Conservation (phyloP, 2,888 invertebrate genomes). For the Drosophila setosimentum region DNA sequence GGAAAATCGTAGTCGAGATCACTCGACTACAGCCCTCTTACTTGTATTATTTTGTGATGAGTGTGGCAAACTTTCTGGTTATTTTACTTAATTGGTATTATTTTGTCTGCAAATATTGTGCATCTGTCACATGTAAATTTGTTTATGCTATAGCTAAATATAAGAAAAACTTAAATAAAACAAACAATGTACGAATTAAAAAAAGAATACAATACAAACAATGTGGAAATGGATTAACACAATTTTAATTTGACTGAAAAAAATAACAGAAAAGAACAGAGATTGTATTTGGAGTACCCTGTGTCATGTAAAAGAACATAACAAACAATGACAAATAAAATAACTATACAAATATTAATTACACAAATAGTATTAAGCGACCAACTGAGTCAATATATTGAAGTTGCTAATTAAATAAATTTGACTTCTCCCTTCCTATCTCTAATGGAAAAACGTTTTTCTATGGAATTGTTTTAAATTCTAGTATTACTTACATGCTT, state of each 20-base stretch:
- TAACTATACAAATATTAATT: neutral
- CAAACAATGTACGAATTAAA: neutral
- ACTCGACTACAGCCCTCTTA: too few relatives aligned
- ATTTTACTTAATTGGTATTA: slow-evolving; percentile 10
- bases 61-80: slow-evolving; percentile 2
- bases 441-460: neutral
- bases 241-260: neutral
- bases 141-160: slow-evolving; percentile 8
- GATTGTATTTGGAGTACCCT: neutral
- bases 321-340: neutral
- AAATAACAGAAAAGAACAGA: neutral
- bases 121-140: slow-evolving; percentile 16
- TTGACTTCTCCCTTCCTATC: too few relatives aligned
- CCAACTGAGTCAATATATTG: neutral
- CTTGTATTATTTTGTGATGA: neutral
- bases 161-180: neutral
- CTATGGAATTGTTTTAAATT: neutral
- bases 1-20: too few relatives aligned
- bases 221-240: neutral
- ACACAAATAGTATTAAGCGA: neutral
- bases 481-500: neutral
- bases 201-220: neutral
- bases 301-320: neutral
- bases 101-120: slow-evolving; percentile 8
- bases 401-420: neutral